Conservation (phyloP, 1,140 invertebrate species). For the Eufriesea mexicana region DNA sequence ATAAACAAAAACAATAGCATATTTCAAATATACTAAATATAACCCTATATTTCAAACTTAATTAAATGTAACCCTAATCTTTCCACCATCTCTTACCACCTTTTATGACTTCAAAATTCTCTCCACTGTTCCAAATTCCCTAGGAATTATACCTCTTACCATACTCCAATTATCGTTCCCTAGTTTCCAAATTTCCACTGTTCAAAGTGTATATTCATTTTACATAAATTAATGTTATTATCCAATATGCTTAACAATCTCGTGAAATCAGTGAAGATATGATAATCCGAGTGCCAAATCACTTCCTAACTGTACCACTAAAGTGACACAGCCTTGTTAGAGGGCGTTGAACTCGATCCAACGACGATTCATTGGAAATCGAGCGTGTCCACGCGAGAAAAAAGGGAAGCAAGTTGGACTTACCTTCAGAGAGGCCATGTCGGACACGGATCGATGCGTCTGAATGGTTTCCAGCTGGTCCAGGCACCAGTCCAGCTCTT, state of each 20-base stretch:
- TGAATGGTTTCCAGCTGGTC: constrained; percentile 99
- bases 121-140: too few species aligned
- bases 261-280: not conserved
- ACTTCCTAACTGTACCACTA: not conserved
- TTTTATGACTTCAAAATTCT: too few species aligned
- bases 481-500: constrained; percentile 99
- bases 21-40: too few species aligned
- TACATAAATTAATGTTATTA: too few species aligned
- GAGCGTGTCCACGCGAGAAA: not conserved
- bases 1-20: too few species aligned
- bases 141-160: too few species aligned
- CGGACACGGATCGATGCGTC: constrained; percentile 98
- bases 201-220: too few species aligned
- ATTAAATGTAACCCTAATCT: too few species aligned
- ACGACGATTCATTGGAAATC: not conserved
- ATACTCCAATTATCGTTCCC: too few species aligned
- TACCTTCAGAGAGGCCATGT: constrained; percentile 99
- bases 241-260: not conserved
- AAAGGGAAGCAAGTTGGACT: not conserved
- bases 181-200: too few species aligned
- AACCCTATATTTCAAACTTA: too few species aligned
- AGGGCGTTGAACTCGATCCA: not conserved
- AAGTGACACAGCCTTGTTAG: not conserved
- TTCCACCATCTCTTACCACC: too few species aligned
- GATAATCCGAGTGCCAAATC: not conserved